phyloP scores from a whole-genome alignment of 2,888 invertebrate species.

The Gerris lacustris region DNA sequence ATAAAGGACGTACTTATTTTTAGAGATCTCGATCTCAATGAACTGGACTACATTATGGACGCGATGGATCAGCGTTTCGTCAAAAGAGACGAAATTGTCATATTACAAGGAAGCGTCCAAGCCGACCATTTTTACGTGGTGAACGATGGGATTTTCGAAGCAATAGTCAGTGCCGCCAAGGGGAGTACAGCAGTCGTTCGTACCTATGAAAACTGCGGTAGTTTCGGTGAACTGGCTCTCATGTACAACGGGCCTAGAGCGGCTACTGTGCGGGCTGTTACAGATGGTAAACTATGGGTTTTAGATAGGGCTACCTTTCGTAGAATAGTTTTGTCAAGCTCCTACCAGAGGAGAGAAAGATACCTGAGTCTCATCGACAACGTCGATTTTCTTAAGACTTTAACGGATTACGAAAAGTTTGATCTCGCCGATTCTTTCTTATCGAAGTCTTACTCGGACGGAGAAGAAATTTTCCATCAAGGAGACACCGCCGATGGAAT shows the following conservation, averaged over 20 bases:
- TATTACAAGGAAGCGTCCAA: not conserved
- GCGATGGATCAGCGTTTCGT: not conserved
- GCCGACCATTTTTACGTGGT: not conserved
- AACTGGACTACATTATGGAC: not conserved
- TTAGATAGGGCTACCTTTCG: constrained; percentile 95
- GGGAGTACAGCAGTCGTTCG: constrained; percentile 53
- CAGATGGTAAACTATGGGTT: constrained; percentile 86
- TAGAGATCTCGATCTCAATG: not conserved
- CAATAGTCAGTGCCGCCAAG: constrained; percentile 53
- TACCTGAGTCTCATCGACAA: constrained; percentile 85
- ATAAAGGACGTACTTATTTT: not conserved
- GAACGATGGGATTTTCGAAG: constrained; percentile 54
- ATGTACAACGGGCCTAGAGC: constrained; percentile 96
- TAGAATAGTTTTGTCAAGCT: constrained; percentile 86
- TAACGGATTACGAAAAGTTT: constrained; percentile 70
- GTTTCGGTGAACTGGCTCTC: constrained; percentile 90
- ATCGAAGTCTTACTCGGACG: constrained; percentile 59
- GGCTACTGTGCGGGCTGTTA: constrained; percentile 75
- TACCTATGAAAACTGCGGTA: constrained; percentile 77
- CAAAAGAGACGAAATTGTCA: not conserved
- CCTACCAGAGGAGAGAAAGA: constrained; percentile 93
- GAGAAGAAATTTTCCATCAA: constrained; percentile 80
- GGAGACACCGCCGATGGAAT: constrained; percentile 89
- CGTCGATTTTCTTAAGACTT: constrained; percentile 88
- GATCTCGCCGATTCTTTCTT: constrained; percentile 90